phyloP scores from a whole-genome alignment of 2,888 invertebrate species.

The Oligia fasciuncula region DNA sequence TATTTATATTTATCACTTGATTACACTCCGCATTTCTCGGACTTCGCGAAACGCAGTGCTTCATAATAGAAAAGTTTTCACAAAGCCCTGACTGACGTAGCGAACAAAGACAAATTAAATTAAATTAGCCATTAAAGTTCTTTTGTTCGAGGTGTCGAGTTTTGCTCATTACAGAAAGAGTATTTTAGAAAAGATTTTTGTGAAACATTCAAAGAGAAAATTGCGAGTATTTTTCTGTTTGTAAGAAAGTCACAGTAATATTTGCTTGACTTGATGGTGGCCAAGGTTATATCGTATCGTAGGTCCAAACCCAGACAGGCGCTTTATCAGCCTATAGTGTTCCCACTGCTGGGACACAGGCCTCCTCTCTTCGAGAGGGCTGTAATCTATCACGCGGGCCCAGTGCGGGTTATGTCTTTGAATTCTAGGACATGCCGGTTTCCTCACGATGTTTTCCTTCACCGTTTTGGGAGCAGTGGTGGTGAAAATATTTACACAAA shows the following conservation, averaged over 20 bases:
- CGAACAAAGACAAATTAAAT: constrained; percentile 60
- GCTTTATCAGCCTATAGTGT: too few species aligned
- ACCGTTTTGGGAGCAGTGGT: too few species aligned
- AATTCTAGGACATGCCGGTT: too few species aligned
- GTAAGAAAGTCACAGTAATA: background rate
- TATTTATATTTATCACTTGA: constrained; percentile 37
- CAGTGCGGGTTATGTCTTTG: too few species aligned
- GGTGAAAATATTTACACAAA: too few species aligned
- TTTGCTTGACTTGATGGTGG: constrained; percentile 3
- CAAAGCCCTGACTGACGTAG: constrained; percentile 62
- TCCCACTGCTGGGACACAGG: too few species aligned
- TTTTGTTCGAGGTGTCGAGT: constrained; percentile 41
- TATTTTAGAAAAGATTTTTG: constrained; percentile 18
- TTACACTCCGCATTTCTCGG: constrained; percentile 38
- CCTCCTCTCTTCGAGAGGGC: too few species aligned
- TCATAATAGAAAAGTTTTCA: constrained; percentile 71
- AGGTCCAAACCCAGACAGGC: too few species aligned
- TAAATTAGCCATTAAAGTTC: constrained; percentile 55
- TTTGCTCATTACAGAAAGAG: constrained; percentile 39
- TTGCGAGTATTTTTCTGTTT: constrained; percentile 6
- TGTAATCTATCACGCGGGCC: too few species aligned
- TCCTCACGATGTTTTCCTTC: too few species aligned
- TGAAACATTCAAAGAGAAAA: constrained; percentile 3
- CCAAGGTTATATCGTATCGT: background rate
- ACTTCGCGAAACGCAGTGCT: constrained; percentile 63